Conservation (phyloP, 2,888 invertebrate genomes). For the Phasia obesa region DNA sequence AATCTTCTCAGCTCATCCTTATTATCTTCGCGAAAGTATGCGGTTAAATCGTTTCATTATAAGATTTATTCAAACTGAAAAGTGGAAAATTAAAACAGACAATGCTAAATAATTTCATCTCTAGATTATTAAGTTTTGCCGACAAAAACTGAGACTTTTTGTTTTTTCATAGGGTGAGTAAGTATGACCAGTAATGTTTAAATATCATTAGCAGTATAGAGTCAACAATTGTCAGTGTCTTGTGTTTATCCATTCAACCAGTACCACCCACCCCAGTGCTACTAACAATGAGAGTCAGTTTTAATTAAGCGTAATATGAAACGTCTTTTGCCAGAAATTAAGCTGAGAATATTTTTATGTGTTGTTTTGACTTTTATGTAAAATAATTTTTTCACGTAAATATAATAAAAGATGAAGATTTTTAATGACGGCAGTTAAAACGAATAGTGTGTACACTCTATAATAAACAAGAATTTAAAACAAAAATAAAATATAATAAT, state of each 20-base stretch:
- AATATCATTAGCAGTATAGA: neutral
- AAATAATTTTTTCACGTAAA: conserved; percentile 30
- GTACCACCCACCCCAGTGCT: neutral
- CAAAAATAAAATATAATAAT: neutral
- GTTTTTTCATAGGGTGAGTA: neutral
- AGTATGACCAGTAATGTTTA: conserved; percentile 9
- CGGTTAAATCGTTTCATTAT: too few relatives aligned
- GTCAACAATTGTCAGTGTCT: neutral
- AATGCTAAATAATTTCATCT: too few relatives aligned
- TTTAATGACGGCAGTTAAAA: conserved; percentile 4
- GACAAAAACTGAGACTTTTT: conserved; percentile 25
- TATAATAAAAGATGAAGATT: conserved; percentile 10
- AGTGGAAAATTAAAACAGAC: neutral
- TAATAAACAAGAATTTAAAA: neutral
- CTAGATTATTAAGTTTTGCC: too few relatives aligned
- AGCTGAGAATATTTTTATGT: conserved; percentile 21
- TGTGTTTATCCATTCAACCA: neutral
- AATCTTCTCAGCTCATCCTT: too few relatives aligned
- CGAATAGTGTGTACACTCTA: conserved; percentile 3
- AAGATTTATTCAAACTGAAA: neutral
- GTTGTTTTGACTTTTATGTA: conserved; percentile 18
- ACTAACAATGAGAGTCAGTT: conserved; percentile 33
- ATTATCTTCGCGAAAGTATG: too few relatives aligned
- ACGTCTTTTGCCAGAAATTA: conserved; percentile 27
- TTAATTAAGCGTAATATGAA: conserved; percentile 56